Conservation (phyloP, 2,888 invertebrate genomes). For the Priocnemis perturbator region DNA sequence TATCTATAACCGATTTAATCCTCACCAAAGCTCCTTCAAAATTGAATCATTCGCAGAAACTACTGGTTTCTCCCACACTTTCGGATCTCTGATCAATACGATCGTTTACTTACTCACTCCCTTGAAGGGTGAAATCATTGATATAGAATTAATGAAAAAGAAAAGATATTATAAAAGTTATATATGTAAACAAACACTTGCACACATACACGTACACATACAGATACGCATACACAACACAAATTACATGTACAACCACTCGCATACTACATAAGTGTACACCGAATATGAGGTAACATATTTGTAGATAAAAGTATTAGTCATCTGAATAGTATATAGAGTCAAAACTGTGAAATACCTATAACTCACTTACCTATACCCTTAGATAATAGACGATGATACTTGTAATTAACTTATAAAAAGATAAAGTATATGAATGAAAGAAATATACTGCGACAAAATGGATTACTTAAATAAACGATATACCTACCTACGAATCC, state of each 20-base stretch:
- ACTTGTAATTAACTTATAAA: conserved; percentile 71
- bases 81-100: conserved; percentile 18
- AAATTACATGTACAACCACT: conserved; percentile 40
- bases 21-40: conserved; percentile 3
- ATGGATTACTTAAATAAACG: conserved; percentile 63
- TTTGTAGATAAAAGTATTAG: conserved; percentile 73
- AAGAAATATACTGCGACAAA: conserved; percentile 62
- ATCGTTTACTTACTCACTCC: conserved; percentile 42
- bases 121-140: conserved; percentile 33
- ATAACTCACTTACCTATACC: conserved; percentile 64
- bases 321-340: conserved; percentile 71
- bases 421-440: conserved; percentile 61
- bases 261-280: conserved; percentile 47
- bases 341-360: conserved; percentile 73
- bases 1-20: conserved; percentile 14
- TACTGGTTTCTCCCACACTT: not conserved
- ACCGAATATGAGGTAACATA: conserved; percentile 62
- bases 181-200: conserved; percentile 38
- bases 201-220: conserved; percentile 33
- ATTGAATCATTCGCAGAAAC: conserved; percentile 8
- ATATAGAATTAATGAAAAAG: conserved; percentile 30
- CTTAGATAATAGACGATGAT: conserved; percentile 60
- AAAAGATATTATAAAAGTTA: conserved; percentile 34
- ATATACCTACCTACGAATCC: conserved; percentile 35
- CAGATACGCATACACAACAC: too few species aligned